Evolutionary conservation across 2,113 vertebrate species (phyloP).

Genomic region (Australoheros scitulus): DNA sequence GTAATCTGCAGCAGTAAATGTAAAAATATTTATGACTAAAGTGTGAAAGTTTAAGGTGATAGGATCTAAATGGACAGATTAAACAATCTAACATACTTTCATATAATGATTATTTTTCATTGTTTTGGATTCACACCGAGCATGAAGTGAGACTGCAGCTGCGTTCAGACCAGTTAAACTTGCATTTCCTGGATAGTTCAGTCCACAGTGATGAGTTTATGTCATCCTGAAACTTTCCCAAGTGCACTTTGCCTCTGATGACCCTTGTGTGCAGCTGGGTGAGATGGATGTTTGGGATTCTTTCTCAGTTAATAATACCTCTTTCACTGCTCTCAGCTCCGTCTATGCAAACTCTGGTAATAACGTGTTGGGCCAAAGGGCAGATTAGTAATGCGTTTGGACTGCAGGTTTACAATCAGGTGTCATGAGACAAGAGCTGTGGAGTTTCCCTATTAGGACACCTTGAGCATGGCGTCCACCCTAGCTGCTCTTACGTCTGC

Average conservation of each 20-base stretch:
- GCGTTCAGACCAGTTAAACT: not conserved
- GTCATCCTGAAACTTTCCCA: not conserved
- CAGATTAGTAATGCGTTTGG: constrained; percentile 38
- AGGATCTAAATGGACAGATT: not conserved
- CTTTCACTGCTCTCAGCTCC: constrained; percentile 1
- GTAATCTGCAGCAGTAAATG: not conserved
- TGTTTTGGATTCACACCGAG: not conserved
- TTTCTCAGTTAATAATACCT: constrained; percentile 41
- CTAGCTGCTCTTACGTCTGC: not conserved
- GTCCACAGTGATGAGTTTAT: not conserved
- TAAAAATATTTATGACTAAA: not conserved
- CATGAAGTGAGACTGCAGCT: not conserved
- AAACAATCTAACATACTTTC: not conserved
- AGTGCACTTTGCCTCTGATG: constrained; percentile 22
- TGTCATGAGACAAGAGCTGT: constrained; percentile 47
- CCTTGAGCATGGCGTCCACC: not conserved
- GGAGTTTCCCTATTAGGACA: constrained; percentile 45
- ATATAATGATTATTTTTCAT: too few relatives aligned
- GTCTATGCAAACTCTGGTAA: constrained; percentile 7
- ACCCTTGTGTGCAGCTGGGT: not conserved
- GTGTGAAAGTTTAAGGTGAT: not conserved
- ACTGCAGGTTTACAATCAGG: constrained; percentile 40
- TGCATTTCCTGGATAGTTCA: not conserved
- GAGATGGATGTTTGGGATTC: constrained; percentile 58
- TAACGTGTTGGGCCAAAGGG: constrained; percentile 35